Evolutionary conservation across 2,113 vertebrate species (phyloP).

Genomic region (Phalacrocorax pelagicus): DNA sequence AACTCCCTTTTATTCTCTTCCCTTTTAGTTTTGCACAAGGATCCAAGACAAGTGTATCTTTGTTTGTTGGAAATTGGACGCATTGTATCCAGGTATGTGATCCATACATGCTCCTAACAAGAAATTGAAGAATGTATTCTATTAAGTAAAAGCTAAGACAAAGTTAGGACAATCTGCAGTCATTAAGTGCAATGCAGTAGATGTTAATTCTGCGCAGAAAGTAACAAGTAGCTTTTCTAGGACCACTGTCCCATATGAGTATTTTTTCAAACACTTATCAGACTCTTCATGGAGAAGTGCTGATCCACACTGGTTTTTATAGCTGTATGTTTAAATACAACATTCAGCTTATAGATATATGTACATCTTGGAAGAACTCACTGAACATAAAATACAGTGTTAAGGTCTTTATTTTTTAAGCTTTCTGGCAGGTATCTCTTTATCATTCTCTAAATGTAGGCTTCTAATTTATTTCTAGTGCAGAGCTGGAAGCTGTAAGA

Average conservation of each 20-base stretch:
- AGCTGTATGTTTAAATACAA: background rate
- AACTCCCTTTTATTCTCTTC: background rate
- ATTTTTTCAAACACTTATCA: background rate
- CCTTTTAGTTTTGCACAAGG: constrained; percentile 90
- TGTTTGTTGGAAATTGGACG: constrained; percentile 94
- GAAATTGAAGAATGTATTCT: background rate
- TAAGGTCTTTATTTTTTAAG: background rate
- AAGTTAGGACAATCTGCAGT: background rate
- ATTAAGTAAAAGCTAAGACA: background rate
- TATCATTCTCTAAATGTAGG: background rate
- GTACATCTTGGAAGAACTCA: background rate
- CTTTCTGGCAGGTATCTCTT: background rate
- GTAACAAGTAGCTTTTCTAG: background rate
- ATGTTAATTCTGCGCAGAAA: background rate
- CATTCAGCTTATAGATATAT: background rate
- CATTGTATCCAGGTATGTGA: constrained; percentile 88
- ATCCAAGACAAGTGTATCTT: constrained; percentile 95
- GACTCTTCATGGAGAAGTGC: background rate
- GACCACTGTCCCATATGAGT: background rate
- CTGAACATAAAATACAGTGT: background rate
- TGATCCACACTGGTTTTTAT: background rate
- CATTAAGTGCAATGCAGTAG: background rate
- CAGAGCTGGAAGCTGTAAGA: background rate
- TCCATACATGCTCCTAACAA: background rate
- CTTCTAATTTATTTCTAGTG: background rate